These are phyloP conservation scores for Phymatocera aterrima DNA, from an alignment of 2,888 invertebrate species.

Conservation along the genomic window DNA sequence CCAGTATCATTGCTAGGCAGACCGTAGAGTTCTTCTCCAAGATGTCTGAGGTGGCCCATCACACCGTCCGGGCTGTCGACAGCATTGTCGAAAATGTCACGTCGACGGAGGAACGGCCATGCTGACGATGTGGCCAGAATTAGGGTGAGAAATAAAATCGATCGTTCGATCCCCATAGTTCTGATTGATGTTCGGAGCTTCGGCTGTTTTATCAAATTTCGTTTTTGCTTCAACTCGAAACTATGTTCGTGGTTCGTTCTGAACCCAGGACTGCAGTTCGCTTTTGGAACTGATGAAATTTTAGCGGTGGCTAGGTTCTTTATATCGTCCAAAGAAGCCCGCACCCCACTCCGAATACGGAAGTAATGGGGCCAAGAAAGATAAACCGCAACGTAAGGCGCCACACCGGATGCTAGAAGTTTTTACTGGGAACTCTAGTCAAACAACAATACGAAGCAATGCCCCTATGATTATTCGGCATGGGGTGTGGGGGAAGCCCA, in stretches of 20 bases:
- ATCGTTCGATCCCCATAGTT: conserved; percentile 5
- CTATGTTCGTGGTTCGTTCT: not conserved
- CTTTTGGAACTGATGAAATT: conserved; percentile 51
- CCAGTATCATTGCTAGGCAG: conserved; percentile 73
- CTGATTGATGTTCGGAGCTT: not conserved
- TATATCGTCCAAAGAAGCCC: conserved; percentile 48
- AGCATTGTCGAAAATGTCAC: conserved; percentile 60
- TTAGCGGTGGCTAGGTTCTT: conserved; percentile 50
- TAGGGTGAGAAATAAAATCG: not conserved
- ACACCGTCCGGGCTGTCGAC: conserved; percentile 56
- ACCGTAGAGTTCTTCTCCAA: conserved; percentile 58
- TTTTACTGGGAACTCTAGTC: conserved; percentile 48
- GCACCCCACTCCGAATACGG: conserved; percentile 55
- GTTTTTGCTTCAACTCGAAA: not conserved
- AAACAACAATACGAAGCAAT: conserved; percentile 46
- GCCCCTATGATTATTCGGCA: conserved; percentile 27
- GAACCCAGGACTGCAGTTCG: not conserved
- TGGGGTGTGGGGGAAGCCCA: not conserved
- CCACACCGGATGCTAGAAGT: conserved; percentile 62
- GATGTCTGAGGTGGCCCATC: conserved; percentile 58
- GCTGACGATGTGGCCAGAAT: conserved; percentile 43
- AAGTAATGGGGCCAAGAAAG: conserved; percentile 66
- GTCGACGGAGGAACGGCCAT: conserved; percentile 58
- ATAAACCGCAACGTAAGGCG: conserved; percentile 62
- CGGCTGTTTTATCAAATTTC: no score